These are phyloP conservation scores for Dryomyza anilis DNA, from an alignment of 2,888 invertebrate genomes.

Conservation along the genomic window DNA sequence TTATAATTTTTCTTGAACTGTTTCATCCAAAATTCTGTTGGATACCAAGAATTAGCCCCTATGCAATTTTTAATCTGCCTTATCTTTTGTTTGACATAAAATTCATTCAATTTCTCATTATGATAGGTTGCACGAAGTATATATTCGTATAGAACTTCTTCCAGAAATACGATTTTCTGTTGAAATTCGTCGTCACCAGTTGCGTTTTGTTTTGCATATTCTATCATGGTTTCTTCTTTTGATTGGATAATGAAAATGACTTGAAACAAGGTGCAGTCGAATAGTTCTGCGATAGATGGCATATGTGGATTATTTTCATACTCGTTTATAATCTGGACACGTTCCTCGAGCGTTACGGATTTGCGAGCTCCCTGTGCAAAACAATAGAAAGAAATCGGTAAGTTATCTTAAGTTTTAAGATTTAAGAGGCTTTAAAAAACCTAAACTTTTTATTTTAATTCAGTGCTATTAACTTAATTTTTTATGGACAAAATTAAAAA, in stretches of 20 bases:
- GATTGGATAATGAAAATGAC: conserved; percentile 43
- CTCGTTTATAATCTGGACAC: conserved; percentile 43
- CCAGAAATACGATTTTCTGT: conserved; percentile 42
- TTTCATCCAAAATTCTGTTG: conserved; percentile 42
- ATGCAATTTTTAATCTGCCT: conserved; percentile 44
- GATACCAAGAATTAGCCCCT: conserved; percentile 45
- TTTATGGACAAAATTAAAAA: too few relatives aligned
- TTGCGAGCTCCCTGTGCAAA: too few relatives aligned
- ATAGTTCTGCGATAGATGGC: conserved; percentile 41
- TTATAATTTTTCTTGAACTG: conserved; percentile 41
- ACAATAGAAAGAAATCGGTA: too few relatives aligned
- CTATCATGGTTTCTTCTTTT: conserved; percentile 37
- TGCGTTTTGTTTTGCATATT: conserved; percentile 29
- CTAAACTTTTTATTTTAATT: too few relatives aligned
- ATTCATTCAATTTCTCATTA: conserved; percentile 31
- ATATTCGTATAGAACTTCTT: conserved; percentile 44
- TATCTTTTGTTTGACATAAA: conserved; percentile 37
- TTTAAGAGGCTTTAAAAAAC: too few relatives aligned
- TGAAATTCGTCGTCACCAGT: conserved; percentile 29
- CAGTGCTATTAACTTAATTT: too few relatives aligned
- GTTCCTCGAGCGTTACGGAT: conserved; percentile 42
- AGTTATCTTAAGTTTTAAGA: too few relatives aligned
- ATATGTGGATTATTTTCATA: conserved; percentile 41
- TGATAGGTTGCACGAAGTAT: conserved; percentile 41
- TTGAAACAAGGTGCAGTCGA: conserved; percentile 45